Conservation (phyloP, 92 coral and sea anemone genomes). For the Bergia sp. region DNA sequence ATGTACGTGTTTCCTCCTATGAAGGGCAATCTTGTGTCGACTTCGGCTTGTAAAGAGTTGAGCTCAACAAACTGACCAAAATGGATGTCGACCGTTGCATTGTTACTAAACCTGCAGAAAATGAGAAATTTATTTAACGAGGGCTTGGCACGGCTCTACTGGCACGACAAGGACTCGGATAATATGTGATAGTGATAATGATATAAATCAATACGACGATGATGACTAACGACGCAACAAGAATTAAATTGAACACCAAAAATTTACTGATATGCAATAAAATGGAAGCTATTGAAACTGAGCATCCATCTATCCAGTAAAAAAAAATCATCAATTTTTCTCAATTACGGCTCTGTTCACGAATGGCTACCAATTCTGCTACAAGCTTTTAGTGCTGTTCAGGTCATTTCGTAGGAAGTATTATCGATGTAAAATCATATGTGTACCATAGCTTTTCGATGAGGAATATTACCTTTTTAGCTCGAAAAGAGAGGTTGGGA, state of each 20-base stretch:
- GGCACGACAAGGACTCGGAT: neutral
- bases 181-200: too few relatives aligned
- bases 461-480: neutral
- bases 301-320: neutral
- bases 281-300: neutral
- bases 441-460: neutral
- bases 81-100: slow-evolving; percentile 23
- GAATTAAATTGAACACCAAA: neutral
- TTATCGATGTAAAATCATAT: too few relatives aligned
- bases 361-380: too few relatives aligned
- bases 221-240: neutral
- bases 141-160: neutral
- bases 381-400: neutral
- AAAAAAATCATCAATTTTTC: too few relatives aligned
- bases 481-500: neutral
- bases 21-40: slow-evolving; percentile 1
- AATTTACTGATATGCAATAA: neutral
- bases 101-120: slow-evolving; percentile 25
- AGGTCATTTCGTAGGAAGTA: neutral
- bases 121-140: neutral
- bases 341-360: neutral
- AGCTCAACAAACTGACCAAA: slow-evolving; percentile 19
- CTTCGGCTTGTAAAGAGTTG: slow-evolving; percentile 1
- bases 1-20: slow-evolving; percentile 1
- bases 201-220: too few relatives aligned